Conservation (phyloP, 2,888 invertebrate species). For the Linnaemya vulpina region DNA sequence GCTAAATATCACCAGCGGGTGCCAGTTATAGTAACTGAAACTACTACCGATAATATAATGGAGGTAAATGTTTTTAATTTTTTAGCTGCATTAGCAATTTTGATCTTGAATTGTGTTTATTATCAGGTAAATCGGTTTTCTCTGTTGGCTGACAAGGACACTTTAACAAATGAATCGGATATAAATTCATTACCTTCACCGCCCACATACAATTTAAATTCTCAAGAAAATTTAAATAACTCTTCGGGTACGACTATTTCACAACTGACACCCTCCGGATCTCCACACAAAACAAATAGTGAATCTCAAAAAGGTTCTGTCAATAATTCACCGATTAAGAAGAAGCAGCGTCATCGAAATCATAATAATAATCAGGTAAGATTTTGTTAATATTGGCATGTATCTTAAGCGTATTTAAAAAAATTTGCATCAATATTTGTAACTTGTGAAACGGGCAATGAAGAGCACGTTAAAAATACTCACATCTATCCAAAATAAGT, state of each 20-base stretch:
- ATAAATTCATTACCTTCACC: conserved; percentile 75
- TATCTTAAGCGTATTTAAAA: too few species aligned
- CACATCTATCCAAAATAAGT: too few species aligned
- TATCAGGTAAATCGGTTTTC: conserved; percentile 73
- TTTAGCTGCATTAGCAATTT: not conserved
- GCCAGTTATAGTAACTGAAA: conserved; percentile 76
- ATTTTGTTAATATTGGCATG: not conserved
- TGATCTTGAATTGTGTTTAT: not conserved
- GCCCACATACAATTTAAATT: conserved; percentile 69
- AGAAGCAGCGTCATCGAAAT: conserved; percentile 75
- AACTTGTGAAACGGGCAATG: too few species aligned
- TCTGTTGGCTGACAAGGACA: conserved; percentile 70
- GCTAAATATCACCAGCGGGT: conserved; percentile 73
- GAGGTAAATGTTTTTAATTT: conserved; percentile 67
- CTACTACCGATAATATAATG: conserved; percentile 74
- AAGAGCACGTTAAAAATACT: too few species aligned
- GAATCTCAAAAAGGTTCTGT: conserved; percentile 65
- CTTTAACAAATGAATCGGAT: conserved; percentile 69
- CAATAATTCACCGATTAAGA: conserved; percentile 68
- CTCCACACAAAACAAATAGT: conserved; percentile 69
- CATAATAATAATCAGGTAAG: conserved; percentile 79
- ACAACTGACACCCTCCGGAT: conserved; percentile 73
- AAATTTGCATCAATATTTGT: too few species aligned
- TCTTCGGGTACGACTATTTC: conserved; percentile 77
- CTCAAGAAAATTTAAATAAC: conserved; percentile 74